Evolutionary conservation across 2,797 vertebrate species (phyloP).

Genomic region (Leontocebus nigricollis): DNA sequence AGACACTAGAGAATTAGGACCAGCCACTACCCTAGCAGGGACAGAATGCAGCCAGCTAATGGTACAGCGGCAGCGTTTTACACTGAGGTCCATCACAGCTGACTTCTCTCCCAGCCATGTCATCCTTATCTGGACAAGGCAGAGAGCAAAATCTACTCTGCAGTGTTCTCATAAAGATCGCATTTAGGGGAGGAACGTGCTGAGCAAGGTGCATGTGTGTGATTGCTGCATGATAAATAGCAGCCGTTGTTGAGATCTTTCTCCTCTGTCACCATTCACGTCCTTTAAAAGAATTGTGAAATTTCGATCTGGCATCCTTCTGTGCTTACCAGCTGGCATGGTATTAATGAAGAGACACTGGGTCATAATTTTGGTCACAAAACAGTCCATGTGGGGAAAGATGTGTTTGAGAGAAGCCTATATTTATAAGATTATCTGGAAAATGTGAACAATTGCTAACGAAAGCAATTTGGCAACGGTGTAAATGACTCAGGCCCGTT

Average conservation of each 20-base stretch:
- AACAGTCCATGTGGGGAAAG: neutral
- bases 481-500: neutral
- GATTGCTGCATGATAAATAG: neutral
- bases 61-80: accelerated
- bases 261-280: neutral
- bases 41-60: neutral
- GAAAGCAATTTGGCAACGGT: neutral
- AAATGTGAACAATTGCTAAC: neutral
- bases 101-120: neutral
- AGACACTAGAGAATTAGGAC: neutral
- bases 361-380: neutral
- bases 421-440: neutral
- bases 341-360: neutral
- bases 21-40: too few relatives aligned
- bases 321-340: neutral
- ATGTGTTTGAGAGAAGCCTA: neutral
- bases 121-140: neutral
- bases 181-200: neutral
- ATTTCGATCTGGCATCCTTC: neutral
- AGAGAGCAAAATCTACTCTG: neutral
- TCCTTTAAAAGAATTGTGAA: neutral
- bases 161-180: neutral
- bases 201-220: accelerated
- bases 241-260: neutral
- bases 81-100: neutral